Evolutionary conservation across 1,140 invertebrate species (phyloP).

Genomic region (Teleogryllus occipitalis): DNA sequence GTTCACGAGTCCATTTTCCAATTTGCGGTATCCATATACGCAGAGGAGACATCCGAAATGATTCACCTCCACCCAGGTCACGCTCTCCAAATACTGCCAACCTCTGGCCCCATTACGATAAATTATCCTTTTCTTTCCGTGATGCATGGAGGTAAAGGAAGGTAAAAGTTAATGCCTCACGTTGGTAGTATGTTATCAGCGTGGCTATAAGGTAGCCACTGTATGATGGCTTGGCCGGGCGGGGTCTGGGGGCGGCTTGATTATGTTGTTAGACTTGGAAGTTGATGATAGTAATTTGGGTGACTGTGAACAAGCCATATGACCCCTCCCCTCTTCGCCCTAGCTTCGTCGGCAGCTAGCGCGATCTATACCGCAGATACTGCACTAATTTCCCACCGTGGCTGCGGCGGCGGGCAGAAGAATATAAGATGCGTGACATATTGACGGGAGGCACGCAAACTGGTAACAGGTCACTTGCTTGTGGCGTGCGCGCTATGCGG

Average conservation of each 20-base stretch:
- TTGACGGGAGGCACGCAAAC: not conserved
- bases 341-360: not conserved
- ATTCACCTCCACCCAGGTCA: not conserved
- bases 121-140: not conserved
- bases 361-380: constrained; percentile 3
- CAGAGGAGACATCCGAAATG: not conserved
- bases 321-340: not conserved
- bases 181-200: not conserved
- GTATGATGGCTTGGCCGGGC: not conserved
- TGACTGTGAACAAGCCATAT: constrained; percentile 1
- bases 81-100: not conserved
- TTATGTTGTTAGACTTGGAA: not conserved
- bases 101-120: not conserved
- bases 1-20: not conserved
- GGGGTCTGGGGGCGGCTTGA: not conserved
- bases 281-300: constrained; percentile 4
- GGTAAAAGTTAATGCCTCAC: not conserved
- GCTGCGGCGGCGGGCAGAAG: not conserved
- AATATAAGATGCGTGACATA: not conserved
- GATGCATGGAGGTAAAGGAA: not conserved
- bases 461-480: not conserved
- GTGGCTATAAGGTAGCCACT: not conserved
- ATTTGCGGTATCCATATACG: not conserved
- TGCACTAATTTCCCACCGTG: not conserved
- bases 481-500: not conserved